These are phyloP conservation scores for Fragum sueziense DNA, from an alignment of 2,888 invertebrate species.

Conservation along the genomic window DNA sequence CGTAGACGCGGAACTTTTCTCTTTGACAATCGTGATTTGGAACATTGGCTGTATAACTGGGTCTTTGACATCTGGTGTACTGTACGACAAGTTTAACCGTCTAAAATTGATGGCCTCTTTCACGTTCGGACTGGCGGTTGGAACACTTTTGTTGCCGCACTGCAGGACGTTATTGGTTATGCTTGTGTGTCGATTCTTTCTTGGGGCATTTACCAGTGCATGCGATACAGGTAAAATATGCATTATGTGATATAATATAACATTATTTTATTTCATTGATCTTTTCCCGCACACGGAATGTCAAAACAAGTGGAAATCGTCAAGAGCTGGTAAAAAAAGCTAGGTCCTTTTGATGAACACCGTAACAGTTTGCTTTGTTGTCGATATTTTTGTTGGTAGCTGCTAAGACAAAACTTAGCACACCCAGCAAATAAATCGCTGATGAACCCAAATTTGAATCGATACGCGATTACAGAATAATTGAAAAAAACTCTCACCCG, in stretches of 20 bases:
- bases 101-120: neutral
- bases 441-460: too few relatives aligned
- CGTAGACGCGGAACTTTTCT: slow-evolving; percentile 3
- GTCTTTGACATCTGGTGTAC: slow-evolving; percentile 12
- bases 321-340: too few relatives aligned
- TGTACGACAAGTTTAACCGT: slow-evolving; percentile 22
- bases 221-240: slow-evolving; percentile 12
- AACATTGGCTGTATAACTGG: slow-evolving; percentile 20
- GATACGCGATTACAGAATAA: too few relatives aligned
- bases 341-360: too few relatives aligned
- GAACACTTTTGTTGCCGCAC: slow-evolving; percentile 14
- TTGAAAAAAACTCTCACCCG: too few relatives aligned
- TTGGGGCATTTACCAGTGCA: slow-evolving; percentile 20
- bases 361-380: too few relatives aligned
- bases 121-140: neutral
- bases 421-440: too few relatives aligned
- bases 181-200: slow-evolving; percentile 6
- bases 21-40: slow-evolving; percentile 12
- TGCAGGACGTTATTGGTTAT: slow-evolving; percentile 13
- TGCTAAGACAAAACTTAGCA: too few relatives aligned
- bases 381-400: too few relatives aligned
- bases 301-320: too few relatives aligned
- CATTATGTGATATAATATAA: neutral
- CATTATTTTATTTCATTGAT: too few relatives aligned
- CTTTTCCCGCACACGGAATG: too few relatives aligned